Base-by-base conservation (phyloP, 2,888 invertebrate genomes). In the Falcaria lacertinaria region DNA sequence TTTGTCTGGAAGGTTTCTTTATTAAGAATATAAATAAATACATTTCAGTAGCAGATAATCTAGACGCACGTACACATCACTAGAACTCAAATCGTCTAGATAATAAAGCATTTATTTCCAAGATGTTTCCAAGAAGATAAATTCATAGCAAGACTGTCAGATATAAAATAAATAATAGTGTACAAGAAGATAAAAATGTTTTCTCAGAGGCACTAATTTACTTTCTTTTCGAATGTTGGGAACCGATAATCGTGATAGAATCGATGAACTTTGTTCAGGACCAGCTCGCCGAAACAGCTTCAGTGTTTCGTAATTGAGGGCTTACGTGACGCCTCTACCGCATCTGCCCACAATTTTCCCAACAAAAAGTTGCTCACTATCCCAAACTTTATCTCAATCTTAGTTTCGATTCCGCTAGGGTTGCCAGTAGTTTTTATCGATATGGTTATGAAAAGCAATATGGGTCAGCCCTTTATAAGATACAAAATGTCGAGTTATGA, bases 261-360 rank as follows among this genome's bases (percentile, higher is more conserved):
- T 78, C 75, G 76, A 72, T 72, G 74, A 85, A 85, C 79, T 86
- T 87, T 82, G 78, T 77, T 79, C 71, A 67, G 69, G 71, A 71
- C 67, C 62, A 64, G 67, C 66, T 68, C 67, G 69, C 70, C 72
- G 74, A 78, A 80, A 77, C 78, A 78, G 74, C 77, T 83, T 74
- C 75, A 77, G 72, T 84, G 80, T 84, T 85, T 82, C 80, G 86
- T 88, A 87, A 88, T 87, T 88, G 88, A 81, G 80, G 83, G 80
- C 83, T 87, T 87, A 87, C 86, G 87, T 87, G 87, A 82, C 83
- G 82, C 80, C 71, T 76, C 68, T 55, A 73, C 73, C 77, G 56
- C 86, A 86, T 79, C 84, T 86, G 84, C 70, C 76, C 74, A 58
- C 69, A 79, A 80, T 75, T 79, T 73, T 59, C 59, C 54, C 69